These are phyloP conservation scores for Pholis gunnellus DNA, from an alignment of 2,113 vertebrate genomes.

Conservation along the genomic window DNA sequence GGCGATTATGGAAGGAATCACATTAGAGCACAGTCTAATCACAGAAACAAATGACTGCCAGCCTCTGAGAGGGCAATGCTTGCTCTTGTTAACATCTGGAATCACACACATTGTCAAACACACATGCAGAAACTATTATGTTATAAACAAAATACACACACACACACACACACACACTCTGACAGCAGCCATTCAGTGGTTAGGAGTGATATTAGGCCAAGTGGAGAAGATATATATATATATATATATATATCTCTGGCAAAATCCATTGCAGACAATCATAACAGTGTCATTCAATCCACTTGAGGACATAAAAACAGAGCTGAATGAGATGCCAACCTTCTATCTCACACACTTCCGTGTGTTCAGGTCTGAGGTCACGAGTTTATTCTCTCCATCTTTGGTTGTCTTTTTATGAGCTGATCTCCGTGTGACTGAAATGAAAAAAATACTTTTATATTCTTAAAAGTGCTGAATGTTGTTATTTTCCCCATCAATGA, in stretches of 20 bases:
- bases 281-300: conserved; percentile 60
- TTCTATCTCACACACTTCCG: not conserved
- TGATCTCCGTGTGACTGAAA: not conserved
- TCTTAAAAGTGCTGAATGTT: not conserved
- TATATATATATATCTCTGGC: conserved; percentile 50
- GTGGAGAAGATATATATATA: no score
- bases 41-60: conserved; percentile 47
- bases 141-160: not conserved
- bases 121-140: conserved; percentile 21
- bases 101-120: conserved; percentile 30
- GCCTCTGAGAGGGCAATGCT: conserved; percentile 30
- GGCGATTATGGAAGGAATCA: conserved; percentile 56
- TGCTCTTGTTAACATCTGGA: conserved; percentile 53
- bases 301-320: conserved; percentile 37
- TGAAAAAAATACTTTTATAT: not conserved
- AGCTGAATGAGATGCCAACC: conserved; percentile 22
- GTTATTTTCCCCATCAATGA: conserved; percentile 21
- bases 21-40: conserved; percentile 57
- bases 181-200: conserved; percentile 57
- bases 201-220: conserved; percentile 51
- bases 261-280: conserved; percentile 56
- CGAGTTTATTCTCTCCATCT: conserved; percentile 11
- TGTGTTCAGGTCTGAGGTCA: conserved; percentile 11
- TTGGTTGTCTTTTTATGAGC: not conserved
- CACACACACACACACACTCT: conserved; percentile 13